These are phyloP conservation scores for Phycodurus eques DNA, from an alignment of 2,113 vertebrate genomes.

Conservation along the genomic window DNA sequence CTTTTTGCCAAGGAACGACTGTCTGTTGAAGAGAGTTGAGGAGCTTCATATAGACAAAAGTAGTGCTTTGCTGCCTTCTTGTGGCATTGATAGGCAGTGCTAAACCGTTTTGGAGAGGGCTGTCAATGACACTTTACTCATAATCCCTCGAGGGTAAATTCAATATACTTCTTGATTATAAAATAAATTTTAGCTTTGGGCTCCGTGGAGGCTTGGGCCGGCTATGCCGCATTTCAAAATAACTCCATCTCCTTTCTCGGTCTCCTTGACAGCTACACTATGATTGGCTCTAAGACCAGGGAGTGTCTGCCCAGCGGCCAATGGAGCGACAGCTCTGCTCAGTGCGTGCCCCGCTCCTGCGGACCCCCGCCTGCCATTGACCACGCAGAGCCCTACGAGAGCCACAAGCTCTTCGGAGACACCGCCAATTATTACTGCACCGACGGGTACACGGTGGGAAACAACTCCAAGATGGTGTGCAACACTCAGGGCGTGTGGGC, in stretches of 20 bases:
- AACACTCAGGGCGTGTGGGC: slow-evolving; percentile 89
- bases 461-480: slow-evolving; percentile 88
- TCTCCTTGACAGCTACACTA: slow-evolving; percentile 79
- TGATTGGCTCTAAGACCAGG: slow-evolving; percentile 82
- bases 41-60: too few relatives aligned
- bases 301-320: slow-evolving; percentile 83
- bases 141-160: too few relatives aligned
- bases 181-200: neutral
- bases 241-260: neutral
- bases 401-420: slow-evolving; percentile 90
- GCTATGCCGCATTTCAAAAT: neutral
- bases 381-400: slow-evolving; percentile 85
- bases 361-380: slow-evolving; percentile 88
- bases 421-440: slow-evolving; percentile 90
- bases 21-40: too few relatives aligned
- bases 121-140: neutral
- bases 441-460: slow-evolving; percentile 87
- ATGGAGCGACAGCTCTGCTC: slow-evolving; percentile 83
- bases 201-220: neutral
- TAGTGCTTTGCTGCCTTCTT: too few relatives aligned
- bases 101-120: neutral
- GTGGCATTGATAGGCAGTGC: neutral
- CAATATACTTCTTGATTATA: too few relatives aligned
- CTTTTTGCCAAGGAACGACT: too few relatives aligned
- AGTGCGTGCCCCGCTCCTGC: slow-evolving; percentile 91